phyloP scores from a whole-genome alignment of 2,888 invertebrate genomes.

The Brenthis daphne region DNA sequence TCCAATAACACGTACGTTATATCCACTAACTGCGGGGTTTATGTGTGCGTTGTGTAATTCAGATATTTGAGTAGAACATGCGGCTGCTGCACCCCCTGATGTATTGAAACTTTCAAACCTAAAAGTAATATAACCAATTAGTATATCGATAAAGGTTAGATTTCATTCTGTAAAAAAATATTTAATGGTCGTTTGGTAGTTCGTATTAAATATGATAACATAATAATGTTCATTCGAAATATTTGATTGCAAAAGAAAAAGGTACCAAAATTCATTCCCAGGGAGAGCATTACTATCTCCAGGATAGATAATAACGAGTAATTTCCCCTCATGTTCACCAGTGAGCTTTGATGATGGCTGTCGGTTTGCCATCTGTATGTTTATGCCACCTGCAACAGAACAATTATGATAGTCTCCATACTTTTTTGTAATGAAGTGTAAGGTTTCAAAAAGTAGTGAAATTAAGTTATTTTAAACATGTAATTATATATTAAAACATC shows the following conservation, averaged over 20 bases:
- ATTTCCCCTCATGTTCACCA: constrained; percentile 68
- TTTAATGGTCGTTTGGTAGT: neutral
- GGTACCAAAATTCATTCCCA: constrained; percentile 87
- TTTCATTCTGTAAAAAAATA: neutral
- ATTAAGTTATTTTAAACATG: no score
- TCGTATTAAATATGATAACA: neutral
- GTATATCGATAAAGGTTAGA: neutral
- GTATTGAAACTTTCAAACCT: constrained; percentile 79
- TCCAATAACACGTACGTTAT: constrained; percentile 44
- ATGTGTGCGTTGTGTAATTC: constrained; percentile 84
- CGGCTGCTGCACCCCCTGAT: constrained; percentile 84
- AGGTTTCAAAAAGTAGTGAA: no score
- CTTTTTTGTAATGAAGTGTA: neutral
- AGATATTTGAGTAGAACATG: constrained; percentile 82
- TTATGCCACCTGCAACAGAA: constrained; percentile 67
- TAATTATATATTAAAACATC: no score
- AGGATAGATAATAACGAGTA: constrained; percentile 86
- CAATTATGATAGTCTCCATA: neutral
- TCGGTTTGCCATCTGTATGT: constrained; percentile 76
- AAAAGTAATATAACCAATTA: constrained; percentile 8
- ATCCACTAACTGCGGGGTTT: constrained; percentile 57
- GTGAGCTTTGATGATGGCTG: constrained; percentile 80
- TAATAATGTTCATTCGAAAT: neutral
- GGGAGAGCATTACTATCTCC: constrained; percentile 88
- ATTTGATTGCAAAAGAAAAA: neutral